Evolutionary conservation across 2,888 invertebrate genomes (phyloP), one percentile per base, ranked within the genome.

Genomic region (Aphidius colemani): DNA sequence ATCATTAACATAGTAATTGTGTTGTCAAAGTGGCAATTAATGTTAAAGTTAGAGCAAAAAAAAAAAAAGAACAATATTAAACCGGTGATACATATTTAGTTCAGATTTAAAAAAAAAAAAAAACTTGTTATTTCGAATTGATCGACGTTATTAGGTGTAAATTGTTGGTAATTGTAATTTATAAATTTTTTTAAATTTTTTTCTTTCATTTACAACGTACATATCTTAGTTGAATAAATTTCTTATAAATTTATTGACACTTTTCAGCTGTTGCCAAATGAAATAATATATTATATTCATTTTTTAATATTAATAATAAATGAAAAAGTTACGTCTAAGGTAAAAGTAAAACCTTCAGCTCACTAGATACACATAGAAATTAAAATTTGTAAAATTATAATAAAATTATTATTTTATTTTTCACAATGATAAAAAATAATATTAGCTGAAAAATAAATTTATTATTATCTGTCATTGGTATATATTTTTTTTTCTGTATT

Each of bases 21-120:
- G 53, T 61, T 53, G 60, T 46, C 60, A 53, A 61, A 18, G 18
- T 41, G 60, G 53, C 60, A 41, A 45, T 13, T 61, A 53, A 40
- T 44, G 30, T 53, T 39, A 13, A 61, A 61, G 53, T 46, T n/a
- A n/a, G n/a, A n/a, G n/a, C n/a, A 18, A 18, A 18, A 18, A 18
- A 30, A 30, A 30, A 30, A 30, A 30, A 30, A 1, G 4, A 30
- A 30, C 30, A 30, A 18, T 30, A 30, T 30, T 4, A 30, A 30
- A 30, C 30, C 3, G 5, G 30, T 30, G 30, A 30, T 30, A 30
- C 30, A 5, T 30, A 30, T 30, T 30, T 30, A 30, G 30, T 4
- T 30, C 30, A 30, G 30, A 30, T 3, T 4, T 4, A 30, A 30
- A 30, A 30, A 30, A 30, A 30, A 30, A 30, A 30, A 5, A 5